These are phyloP conservation scores for Oncorhynchus clarkii DNA, from an alignment of 2,113 vertebrate genomes.

Conservation along the genomic window DNA sequence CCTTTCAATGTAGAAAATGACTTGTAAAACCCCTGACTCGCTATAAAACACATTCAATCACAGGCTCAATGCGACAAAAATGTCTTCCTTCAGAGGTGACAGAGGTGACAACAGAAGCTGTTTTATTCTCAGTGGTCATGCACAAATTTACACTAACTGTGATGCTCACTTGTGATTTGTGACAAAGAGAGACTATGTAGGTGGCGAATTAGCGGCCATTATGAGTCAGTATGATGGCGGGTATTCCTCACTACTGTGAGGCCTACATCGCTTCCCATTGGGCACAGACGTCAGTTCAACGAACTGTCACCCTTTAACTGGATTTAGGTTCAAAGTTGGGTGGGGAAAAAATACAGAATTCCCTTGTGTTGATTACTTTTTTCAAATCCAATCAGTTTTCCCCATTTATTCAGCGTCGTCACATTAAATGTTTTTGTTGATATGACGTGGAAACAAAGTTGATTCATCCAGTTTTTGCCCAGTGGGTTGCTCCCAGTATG, in stretches of 20 bases:
- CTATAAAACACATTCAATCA: conserved; percentile 31
- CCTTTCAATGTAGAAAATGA: conserved; percentile 29
- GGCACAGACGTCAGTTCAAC: no score
- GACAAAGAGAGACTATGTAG: not conserved
- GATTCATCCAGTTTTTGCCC: no score
- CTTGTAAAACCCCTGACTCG: conserved; percentile 47
- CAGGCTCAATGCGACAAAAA: not conserved
- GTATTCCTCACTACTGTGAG: not conserved
- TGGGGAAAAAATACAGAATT: no score
- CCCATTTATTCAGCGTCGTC: not conserved
- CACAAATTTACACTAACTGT: not conserved
- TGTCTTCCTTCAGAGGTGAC: not conserved
- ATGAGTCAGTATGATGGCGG: not conserved
- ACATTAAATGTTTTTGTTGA: not conserved
- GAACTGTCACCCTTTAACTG: no score
- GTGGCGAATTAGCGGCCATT: not conserved
- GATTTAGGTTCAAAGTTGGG: no score
- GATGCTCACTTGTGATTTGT: not conserved
- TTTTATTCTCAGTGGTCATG: not conserved
- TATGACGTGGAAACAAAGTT: not conserved
- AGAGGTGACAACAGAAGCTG: not conserved
- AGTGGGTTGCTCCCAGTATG: not conserved
- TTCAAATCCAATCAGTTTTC: no score
- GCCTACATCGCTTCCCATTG: no score
- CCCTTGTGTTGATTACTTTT: no score